Conservation (phyloP, 2,797 vertebrate genomes). For the Phrynocephalus guinanensis region DNA sequence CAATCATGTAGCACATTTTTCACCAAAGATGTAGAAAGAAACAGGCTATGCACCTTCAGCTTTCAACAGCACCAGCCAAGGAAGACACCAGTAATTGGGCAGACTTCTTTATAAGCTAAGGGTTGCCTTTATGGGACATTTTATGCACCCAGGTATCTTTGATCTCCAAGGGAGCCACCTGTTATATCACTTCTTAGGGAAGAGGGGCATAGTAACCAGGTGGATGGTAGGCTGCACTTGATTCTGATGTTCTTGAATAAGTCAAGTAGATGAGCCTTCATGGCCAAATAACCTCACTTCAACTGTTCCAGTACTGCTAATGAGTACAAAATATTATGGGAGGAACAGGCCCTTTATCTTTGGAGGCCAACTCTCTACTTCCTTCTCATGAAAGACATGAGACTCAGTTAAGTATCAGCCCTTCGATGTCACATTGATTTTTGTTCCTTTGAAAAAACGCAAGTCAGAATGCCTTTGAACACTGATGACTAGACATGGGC, state of each 20-base stretch:
- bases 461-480: neutral
- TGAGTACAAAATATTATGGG: neutral
- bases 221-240: neutral
- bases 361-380: neutral
- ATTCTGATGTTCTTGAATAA: neutral
- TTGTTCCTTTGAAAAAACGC: neutral
- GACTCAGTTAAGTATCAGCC: neutral
- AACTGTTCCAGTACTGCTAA: neutral
- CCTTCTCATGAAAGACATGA: neutral
- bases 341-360: neutral
- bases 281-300: neutral
- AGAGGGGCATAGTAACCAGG: neutral
- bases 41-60: neutral
- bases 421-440: neutral
- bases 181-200: neutral
- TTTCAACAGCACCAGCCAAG: neutral
- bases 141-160: neutral
- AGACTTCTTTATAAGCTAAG: constrained; percentile 17
- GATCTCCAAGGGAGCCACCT: neutral
- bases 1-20: constrained; percentile 22
- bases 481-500: neutral
- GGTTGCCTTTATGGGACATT: neutral
- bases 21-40: constrained; percentile 10
- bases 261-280: neutral
- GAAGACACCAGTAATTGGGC: constrained; percentile 10